Conservation (phyloP, 2,888 invertebrate genomes). For the Teleiodes luculella region DNA sequence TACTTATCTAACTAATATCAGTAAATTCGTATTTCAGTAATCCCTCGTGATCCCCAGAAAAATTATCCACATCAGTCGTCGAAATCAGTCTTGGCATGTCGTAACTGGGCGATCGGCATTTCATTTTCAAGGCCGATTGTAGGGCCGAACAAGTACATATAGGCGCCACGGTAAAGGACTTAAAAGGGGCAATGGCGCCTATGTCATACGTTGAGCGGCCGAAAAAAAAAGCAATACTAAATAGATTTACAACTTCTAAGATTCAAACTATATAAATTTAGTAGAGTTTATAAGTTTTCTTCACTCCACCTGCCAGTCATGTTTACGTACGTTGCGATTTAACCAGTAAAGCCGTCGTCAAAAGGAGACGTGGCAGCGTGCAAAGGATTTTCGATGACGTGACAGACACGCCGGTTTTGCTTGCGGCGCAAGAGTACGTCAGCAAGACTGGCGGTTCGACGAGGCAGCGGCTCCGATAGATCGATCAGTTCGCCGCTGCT, state of each 20-base stretch:
- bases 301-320: background rate
- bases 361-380: slow-evolving; percentile 28
- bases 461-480: slow-evolving; percentile 32
- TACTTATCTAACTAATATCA: background rate
- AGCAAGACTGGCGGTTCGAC: slow-evolving; percentile 45
- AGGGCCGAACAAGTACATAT: background rate
- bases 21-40: slow-evolving; percentile 1
- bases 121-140: background rate
- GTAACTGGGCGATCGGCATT: background rate
- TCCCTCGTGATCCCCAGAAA: too few species aligned
- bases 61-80: background rate
- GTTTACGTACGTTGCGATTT: background rate
- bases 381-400: slow-evolving; percentile 67
- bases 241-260: too few species aligned
- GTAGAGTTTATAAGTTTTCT: too few species aligned
- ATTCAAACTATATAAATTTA: too few species aligned
- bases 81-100: background rate
- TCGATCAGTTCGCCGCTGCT: slow-evolving; percentile 45
- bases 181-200: too few species aligned
- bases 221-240: too few species aligned
- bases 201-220: too few species aligned
- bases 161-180: background rate
- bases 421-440: slow-evolving; percentile 32
- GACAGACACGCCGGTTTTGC: slow-evolving; percentile 20
- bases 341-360: slow-evolving; percentile 1